phyloP scores from a whole-genome alignment of 2,113 vertebrate species.

The Chlorodrepanis virens region DNA sequence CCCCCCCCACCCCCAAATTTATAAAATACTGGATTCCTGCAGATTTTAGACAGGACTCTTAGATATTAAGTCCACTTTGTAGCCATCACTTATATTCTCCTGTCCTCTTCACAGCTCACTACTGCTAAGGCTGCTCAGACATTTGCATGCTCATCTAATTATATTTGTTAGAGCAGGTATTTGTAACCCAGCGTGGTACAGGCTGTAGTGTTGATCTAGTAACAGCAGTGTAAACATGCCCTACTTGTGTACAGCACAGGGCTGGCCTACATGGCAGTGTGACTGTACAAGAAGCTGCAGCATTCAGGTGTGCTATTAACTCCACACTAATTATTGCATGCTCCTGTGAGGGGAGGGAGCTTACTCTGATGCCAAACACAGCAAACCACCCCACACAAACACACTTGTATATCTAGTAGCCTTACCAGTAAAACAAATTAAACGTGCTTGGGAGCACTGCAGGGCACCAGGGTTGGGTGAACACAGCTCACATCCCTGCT shows the following conservation, averaged over 20 bases:
- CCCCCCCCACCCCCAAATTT: fast-evolving
- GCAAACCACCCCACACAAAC: background rate
- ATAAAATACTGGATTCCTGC: background rate
- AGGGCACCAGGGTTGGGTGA: background rate
- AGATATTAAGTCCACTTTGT: background rate
- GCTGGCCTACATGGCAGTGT: background rate
- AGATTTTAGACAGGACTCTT: background rate
- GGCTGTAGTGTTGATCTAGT: background rate
- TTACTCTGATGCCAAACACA: background rate
- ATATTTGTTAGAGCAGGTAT: background rate
- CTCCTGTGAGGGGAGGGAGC: background rate
- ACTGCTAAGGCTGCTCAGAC: background rate
- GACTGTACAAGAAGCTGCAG: background rate
- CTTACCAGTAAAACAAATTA: background rate
- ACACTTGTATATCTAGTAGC: background rate
- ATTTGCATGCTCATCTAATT: background rate
- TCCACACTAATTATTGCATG: background rate
- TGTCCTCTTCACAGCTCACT: background rate
- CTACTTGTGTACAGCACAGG: background rate
- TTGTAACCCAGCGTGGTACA: background rate
- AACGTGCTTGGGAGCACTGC: background rate
- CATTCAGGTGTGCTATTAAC: background rate
- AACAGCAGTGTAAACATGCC: background rate
- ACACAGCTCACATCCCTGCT: background rate
- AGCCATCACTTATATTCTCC: background rate